These are phyloP conservation scores for Sycophaga agraensis DNA, from an alignment of 1,140 invertebrate genomes.

Conservation along the genomic window DNA sequence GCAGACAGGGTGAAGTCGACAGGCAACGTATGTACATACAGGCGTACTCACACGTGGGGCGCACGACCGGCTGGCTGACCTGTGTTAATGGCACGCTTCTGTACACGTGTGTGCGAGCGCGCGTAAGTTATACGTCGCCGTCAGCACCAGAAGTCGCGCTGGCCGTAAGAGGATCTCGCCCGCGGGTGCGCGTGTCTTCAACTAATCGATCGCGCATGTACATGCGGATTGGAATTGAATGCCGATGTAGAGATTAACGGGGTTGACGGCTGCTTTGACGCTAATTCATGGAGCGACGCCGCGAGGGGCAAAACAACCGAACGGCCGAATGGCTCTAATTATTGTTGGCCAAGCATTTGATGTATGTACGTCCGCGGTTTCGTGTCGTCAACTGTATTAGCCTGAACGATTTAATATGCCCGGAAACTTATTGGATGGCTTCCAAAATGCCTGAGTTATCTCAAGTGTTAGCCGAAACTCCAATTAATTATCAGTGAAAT, in stretches of 20 bases:
- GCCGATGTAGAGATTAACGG: not conserved
- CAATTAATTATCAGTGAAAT: conserved; percentile 21
- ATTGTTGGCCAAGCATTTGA: conserved; percentile 12
- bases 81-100: not conserved
- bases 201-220: too few relatives aligned
- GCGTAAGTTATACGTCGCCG: conserved; percentile 1
- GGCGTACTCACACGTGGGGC: too few relatives aligned
- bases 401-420: conserved; percentile 20
- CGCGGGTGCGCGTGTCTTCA: not conserved
- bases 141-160: conserved; percentile 12
- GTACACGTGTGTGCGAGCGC: not conserved
- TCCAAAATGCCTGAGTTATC: conserved; percentile 24
- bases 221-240: too few relatives aligned
- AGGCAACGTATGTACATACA: too few relatives aligned
- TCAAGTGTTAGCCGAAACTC: conserved; percentile 5
- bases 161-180: not conserved
- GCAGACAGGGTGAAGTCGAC: too few relatives aligned
- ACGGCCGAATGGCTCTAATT: conserved; percentile 12
- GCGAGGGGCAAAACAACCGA: conserved; percentile 10
- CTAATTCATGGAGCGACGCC: conserved; percentile 11
- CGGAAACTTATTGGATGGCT: conserved; percentile 23
- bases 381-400: conserved; percentile 22
- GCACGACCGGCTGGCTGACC: too few relatives aligned
- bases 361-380: too few relatives aligned
- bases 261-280: conserved; percentile 5